A percentile compares a stretch with the other conserved stretches of the same genome.
These are phyloP conservation scores for Phaedon cochleariae DNA, from an alignment of 2,888 invertebrate genomes.

Conservation along the genomic window DNA sequence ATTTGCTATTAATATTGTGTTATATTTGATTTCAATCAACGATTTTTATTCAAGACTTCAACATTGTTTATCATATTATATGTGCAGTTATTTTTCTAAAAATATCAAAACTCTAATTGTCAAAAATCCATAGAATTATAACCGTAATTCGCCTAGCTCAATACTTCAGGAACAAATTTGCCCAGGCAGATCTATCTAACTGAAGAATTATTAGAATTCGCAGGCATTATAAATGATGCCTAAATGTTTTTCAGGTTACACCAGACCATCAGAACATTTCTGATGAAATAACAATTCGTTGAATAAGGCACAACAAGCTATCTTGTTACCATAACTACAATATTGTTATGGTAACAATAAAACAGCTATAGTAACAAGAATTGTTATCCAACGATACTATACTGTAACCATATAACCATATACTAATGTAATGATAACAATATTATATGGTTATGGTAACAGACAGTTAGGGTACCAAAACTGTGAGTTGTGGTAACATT, in stretches of 20 bases:
- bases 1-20: conserved; percentile 19
- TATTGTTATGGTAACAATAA: no score
- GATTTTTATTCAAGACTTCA: conserved; percentile 14
- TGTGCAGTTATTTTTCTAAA: conserved; percentile 31
- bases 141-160: neutral
- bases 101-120: conserved; percentile 7
- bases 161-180: neutral
- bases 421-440: no score
- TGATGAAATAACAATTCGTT: no score
- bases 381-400: no score
- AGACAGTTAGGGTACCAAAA: no score
- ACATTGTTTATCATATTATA: neutral
- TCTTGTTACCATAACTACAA: no score
- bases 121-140: neutral
- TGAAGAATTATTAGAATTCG: neutral
- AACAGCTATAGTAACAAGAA: no score
- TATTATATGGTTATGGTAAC: no score
- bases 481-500: no score
- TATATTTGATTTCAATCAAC: conserved; percentile 30
- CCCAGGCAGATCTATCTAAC: neutral
- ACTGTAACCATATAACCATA: no score
- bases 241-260: neutral
- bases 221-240: neutral
- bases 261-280: no score
- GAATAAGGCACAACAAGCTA: no score